Evolutionary conservation across 2,888 invertebrate genomes (phyloP).

Genomic region (Caenorhabditis imperialis): DNA sequence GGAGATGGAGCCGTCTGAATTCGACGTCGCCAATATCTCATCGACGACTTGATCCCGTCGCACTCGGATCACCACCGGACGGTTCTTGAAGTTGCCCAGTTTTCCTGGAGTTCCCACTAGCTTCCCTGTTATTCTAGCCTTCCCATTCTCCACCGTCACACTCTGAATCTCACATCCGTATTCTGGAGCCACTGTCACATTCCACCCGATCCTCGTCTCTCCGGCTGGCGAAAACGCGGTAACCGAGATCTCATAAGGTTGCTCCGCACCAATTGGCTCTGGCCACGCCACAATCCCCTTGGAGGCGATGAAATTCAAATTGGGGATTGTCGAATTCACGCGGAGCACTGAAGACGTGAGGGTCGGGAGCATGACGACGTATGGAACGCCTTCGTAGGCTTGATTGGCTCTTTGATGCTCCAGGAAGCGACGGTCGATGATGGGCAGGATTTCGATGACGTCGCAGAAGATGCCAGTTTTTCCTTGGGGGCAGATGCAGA

Average conservation of each 20-base stretch:
- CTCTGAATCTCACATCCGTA: constrained; percentile 55
- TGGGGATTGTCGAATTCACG: constrained; percentile 61
- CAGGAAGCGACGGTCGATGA: constrained; percentile 56
- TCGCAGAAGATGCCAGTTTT: constrained; percentile 62
- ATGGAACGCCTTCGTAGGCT: constrained; percentile 67
- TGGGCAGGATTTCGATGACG: constrained; percentile 57
- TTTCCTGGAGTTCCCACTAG: constrained; percentile 24
- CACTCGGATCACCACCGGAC: constrained; percentile 44
- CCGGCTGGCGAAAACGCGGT: constrained; percentile 60
- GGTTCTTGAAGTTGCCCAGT: constrained; percentile 2
- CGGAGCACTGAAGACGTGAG: constrained; percentile 53
- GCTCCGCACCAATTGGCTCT: constrained; percentile 61
- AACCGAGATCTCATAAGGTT: constrained; percentile 64
- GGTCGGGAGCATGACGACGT: constrained; percentile 66
- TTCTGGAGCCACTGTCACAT: constrained; percentile 57
- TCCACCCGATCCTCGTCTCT: constrained; percentile 53
- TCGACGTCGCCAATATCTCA: constrained; percentile 36
- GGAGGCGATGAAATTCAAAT: constrained; percentile 59
- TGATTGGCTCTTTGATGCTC: constrained; percentile 60
- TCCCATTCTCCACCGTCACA: constrained; percentile 44
- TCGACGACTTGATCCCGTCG: constrained; percentile 37
- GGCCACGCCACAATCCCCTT: constrained; percentile 63
- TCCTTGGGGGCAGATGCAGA: constrained; percentile 69
- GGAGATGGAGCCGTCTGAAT: constrained; percentile 24
- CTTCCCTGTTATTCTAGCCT: constrained; percentile 43